Percentiles rank a stretch among this genome's conserved stretches.
Conservation (phyloP, 2,797 vertebrate genomes). For the Hyperoplus immaculatus region DNA sequence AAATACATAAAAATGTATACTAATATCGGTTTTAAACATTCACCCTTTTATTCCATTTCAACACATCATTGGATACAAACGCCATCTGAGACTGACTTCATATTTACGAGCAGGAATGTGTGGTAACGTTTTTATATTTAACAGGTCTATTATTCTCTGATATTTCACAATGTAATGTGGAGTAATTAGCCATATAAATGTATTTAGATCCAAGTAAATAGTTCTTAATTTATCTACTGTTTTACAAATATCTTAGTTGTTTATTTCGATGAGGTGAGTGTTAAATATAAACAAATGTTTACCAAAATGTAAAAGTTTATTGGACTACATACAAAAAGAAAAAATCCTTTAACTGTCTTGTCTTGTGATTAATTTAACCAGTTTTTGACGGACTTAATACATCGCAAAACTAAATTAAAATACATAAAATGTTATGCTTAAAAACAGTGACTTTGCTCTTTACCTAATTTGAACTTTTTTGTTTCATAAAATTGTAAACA, state of each 20-base stretch:
- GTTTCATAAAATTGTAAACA: too few species aligned
- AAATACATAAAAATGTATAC: background rate
- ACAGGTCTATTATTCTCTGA: background rate
- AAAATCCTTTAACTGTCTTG: too few species aligned
- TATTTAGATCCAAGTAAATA: background rate
- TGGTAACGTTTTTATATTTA: background rate
- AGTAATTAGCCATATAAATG: background rate
- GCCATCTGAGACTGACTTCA: background rate
- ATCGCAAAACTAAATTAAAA: too few species aligned
- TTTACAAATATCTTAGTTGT: background rate
- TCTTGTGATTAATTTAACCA: too few species aligned
- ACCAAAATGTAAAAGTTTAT: too few species aligned
- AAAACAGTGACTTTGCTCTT: too few species aligned
- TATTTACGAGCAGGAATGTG: background rate
- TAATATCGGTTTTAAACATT: background rate
- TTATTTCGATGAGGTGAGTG: background rate
- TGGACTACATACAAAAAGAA: too few species aligned
- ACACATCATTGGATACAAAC: background rate
- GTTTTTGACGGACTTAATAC: too few species aligned
- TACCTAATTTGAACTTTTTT: too few species aligned
- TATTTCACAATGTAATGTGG: background rate
- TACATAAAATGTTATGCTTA: too few species aligned
- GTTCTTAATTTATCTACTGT: background rate
- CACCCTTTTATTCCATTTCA: background rate
- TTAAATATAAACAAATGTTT: too few species aligned